A percentile compares a stretch with the other conserved stretches of the same genome.
Evolutionary conservation across 2,797 vertebrate genomes (phyloP).

Genomic region (Lates japonicus): DNA sequence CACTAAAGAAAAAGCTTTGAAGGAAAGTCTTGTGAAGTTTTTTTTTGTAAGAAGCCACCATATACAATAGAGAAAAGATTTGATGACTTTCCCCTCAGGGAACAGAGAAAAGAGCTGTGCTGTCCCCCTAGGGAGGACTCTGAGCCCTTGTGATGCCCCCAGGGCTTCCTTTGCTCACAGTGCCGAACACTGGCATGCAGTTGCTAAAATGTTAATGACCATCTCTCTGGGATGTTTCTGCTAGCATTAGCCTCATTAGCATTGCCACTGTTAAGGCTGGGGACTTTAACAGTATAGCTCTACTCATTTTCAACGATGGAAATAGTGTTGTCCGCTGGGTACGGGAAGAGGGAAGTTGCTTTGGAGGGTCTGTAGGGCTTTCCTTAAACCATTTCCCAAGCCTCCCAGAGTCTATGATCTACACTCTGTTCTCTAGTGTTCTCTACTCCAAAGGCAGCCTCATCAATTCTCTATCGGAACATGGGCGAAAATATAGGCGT

Average conservation of each 20-base stretch:
- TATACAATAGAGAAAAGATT: conserved; percentile 38
- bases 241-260: conserved; percentile 61
- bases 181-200: conserved; percentile 35
- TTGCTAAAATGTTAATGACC: conserved; percentile 62
- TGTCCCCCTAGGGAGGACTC: conserved; percentile 53
- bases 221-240: conserved; percentile 43
- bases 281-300: conserved; percentile 23
- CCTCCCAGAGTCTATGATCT: conserved; percentile 33
- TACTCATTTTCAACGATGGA: conserved; percentile 31
- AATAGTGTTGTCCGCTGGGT: conserved; percentile 19
- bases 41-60: conserved; percentile 41
- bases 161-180: conserved; percentile 44
- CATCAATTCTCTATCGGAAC: conserved; percentile 49
- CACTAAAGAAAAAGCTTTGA: conserved; percentile 61
- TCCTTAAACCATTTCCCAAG: conserved; percentile 29
- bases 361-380: not conserved
- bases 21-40: conserved; percentile 54
- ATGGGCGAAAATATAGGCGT: conserved; percentile 28
- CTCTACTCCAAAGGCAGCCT: conserved; percentile 40
- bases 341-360: conserved; percentile 5
- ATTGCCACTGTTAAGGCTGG: conserved; percentile 16
- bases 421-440: conserved; percentile 18
- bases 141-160: conserved; percentile 44
- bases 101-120: conserved; percentile 42
- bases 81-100: conserved; percentile 44